Evolutionary conservation across 1,140 invertebrate genomes (phyloP).

Genomic region (Pygmarrhopalites habei): DNA sequence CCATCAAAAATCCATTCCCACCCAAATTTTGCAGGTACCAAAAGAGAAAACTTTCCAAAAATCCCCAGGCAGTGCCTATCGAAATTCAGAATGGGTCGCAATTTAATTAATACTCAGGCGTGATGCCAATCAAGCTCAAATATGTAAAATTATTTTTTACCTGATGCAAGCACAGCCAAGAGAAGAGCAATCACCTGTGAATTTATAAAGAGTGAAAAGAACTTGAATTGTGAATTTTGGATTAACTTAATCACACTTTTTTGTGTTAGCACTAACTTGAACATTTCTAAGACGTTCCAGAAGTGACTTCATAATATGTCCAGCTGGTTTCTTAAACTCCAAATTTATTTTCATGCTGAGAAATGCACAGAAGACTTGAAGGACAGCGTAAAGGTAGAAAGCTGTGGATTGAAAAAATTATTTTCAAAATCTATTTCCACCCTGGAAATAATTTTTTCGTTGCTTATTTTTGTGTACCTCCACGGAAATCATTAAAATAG

Average conservation of each 20-base stretch:
- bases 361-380: conserved; percentile 59
- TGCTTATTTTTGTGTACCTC: too few species aligned
- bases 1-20: conserved; percentile 68
- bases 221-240: too few species aligned
- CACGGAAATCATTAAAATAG: conserved; percentile 49
- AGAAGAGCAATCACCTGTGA: conserved; percentile 65
- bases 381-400: conserved; percentile 65
- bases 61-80: conserved; percentile 70
- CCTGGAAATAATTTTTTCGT: too few species aligned
- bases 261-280: too few species aligned
- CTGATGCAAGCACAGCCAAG: conserved; percentile 63
- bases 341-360: conserved; percentile 67
- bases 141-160: too few species aligned
- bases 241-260: too few species aligned
- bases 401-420: too few species aligned
- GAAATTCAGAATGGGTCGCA: too few species aligned
- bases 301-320: conserved; percentile 62
- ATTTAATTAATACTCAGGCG: too few species aligned
- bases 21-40: conserved; percentile 65
- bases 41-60: conserved; percentile 76
- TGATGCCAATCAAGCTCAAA: too few species aligned
- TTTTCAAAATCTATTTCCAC: too few species aligned
- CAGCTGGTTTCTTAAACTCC: conserved; percentile 66
- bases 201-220: too few species aligned
- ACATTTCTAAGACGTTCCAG: conserved; percentile 59